Conservation (phyloP, 2,113 vertebrate species). For the Aramus guarauna region DNA sequence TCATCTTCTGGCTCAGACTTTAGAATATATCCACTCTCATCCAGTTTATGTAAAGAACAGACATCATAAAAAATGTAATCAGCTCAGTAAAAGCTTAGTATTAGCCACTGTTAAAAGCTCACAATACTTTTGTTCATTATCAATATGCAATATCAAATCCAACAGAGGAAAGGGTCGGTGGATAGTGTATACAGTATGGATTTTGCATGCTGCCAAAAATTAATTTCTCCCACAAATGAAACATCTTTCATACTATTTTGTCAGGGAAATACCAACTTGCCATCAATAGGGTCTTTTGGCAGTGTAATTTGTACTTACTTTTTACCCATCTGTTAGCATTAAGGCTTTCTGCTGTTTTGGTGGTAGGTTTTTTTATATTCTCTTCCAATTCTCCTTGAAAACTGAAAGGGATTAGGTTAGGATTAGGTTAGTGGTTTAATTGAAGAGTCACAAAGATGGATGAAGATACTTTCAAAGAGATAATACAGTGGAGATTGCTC, state of each 20-base stretch:
- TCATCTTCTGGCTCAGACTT: not conserved
- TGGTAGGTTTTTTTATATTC: not conserved
- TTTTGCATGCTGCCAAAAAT: slow-evolving; percentile 68
- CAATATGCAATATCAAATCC: not conserved
- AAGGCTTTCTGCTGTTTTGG: slow-evolving; percentile 30
- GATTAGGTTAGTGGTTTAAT: slow-evolving; percentile 73
- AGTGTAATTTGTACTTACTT: slow-evolving; percentile 61
- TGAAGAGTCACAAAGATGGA: slow-evolving; percentile 70
- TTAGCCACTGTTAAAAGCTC: not conserved
- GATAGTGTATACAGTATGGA: not conserved
- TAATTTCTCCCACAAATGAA: slow-evolving; percentile 74
- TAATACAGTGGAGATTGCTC: slow-evolving; percentile 26
- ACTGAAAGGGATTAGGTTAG: slow-evolving; percentile 70
- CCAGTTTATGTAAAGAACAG: not conserved
- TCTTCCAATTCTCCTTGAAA: slow-evolving; percentile 67
- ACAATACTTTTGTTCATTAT: not conserved
- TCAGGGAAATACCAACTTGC: slow-evolving; percentile 66
- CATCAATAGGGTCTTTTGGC: slow-evolving; percentile 24
- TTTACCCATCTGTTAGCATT: slow-evolving; percentile 70
- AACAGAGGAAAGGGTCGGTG: not conserved
- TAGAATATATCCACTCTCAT: not conserved
- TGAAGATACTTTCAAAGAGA: slow-evolving; percentile 62
- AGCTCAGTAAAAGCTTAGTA: not conserved
- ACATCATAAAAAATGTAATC: not conserved
- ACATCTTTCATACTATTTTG: slow-evolving; percentile 73